Percentiles rank a stretch among this genome's conserved stretches.
These are phyloP conservation scores for Morone chrysops DNA, from an alignment of 2,113 vertebrate genomes.

Conservation along the genomic window DNA sequence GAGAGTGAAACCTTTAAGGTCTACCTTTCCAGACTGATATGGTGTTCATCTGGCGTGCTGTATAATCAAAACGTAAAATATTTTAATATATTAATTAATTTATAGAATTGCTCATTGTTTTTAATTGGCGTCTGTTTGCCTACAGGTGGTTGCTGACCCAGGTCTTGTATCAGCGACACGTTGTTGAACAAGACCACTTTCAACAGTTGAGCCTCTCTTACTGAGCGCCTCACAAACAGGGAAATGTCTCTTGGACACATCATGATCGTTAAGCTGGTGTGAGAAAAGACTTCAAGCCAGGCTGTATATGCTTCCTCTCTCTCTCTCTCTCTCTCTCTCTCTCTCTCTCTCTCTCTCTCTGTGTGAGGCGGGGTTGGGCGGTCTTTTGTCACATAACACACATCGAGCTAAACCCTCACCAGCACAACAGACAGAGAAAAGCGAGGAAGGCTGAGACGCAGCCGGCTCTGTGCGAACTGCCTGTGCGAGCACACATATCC, in stretches of 20 bases:
- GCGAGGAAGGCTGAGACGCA: constrained; percentile 11
- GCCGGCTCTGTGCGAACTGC: constrained; percentile 37
- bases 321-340: constrained; percentile 38
- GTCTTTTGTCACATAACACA: constrained; percentile 79
- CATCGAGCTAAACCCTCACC: constrained; percentile 56
- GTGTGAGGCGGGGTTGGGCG: constrained; percentile 77
- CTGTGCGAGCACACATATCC: constrained; percentile 25
- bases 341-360: constrained; percentile 45
- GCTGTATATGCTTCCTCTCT: constrained; percentile 36
- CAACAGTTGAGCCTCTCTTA: constrained; percentile 52
- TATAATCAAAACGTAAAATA: too few relatives aligned
- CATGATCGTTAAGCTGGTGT: constrained; percentile 68
- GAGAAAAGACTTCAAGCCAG: constrained; percentile 64
- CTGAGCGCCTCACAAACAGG: constrained; percentile 54
- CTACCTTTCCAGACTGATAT: background rate
- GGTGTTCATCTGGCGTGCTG: background rate
- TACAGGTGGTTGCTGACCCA: constrained; percentile 48
- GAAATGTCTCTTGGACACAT: constrained; percentile 60
- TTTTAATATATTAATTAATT: background rate
- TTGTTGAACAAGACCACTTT: constrained; percentile 25
- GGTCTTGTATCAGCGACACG: constrained; percentile 14
- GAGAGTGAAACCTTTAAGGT: background rate
- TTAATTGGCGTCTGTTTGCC: constrained; percentile 14
- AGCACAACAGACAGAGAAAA: constrained; percentile 52
- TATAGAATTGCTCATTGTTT: background rate